Percentiles rank a stretch among this genome's conserved stretches.
These are phyloP conservation scores for Pandemis corylana DNA, from an alignment of 2,888 invertebrate genomes.

Conservation along the genomic window DNA sequence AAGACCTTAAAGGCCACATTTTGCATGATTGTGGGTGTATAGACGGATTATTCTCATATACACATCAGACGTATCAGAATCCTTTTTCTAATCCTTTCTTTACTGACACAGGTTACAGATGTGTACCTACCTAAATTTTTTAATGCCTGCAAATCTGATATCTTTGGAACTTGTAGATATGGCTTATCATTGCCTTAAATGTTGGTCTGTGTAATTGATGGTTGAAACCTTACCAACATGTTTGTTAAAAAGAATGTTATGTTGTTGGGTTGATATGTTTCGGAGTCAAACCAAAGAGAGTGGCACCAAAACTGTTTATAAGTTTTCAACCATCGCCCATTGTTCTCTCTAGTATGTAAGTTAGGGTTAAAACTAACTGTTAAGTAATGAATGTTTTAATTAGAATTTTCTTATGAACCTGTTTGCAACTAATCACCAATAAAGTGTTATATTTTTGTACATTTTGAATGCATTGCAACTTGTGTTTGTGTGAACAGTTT, in stretches of 20 bases:
- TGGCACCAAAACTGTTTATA: conserved; percentile 12
- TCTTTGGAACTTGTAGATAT: conserved; percentile 21
- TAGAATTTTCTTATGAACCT: conserved; percentile 36
- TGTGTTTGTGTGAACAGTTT: conserved; percentile 28
- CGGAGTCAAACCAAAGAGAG: conserved; percentile 24
- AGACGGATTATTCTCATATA: too few relatives aligned
- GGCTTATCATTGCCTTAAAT: conserved; percentile 16
- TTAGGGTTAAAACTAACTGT: conserved; percentile 30
- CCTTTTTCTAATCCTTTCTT: not conserved
- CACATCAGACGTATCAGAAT: not conserved
- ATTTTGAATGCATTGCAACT: conserved; percentile 35
- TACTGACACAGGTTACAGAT: not conserved
- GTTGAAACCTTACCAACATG: conserved; percentile 22
- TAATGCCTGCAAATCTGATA: conserved; percentile 1
- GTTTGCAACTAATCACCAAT: conserved; percentile 34
- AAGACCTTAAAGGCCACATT: too few relatives aligned
- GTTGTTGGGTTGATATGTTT: not conserved
- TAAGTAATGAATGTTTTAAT: conserved; percentile 31
- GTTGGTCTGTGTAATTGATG: conserved; percentile 27
- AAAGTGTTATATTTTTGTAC: conserved; percentile 40
- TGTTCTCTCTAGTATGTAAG: conserved; percentile 37
- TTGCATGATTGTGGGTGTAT: too few relatives aligned
- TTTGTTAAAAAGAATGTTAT: not conserved
- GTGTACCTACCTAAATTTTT: not conserved
- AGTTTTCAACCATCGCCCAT: conserved; percentile 11